phyloP scores from a whole-genome alignment of 2,113 vertebrate genomes.

The Dunckerocampus dactyliophorus region DNA sequence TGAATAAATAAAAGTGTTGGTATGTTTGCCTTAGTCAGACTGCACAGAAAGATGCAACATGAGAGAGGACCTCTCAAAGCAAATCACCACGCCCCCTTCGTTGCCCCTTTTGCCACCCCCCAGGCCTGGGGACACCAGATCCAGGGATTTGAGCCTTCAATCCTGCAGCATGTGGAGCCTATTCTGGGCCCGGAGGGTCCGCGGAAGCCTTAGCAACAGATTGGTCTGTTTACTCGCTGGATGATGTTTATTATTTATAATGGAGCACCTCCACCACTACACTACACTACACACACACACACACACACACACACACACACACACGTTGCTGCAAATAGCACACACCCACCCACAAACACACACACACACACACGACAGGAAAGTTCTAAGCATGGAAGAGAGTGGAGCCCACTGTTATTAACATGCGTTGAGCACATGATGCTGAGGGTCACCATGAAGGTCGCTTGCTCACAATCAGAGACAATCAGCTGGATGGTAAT shows the following conservation, averaged over 20 bases:
- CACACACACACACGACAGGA: background rate
- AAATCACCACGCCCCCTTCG: too few species aligned
- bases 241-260: slow-evolving; percentile 55
- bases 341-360: background rate
- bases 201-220: slow-evolving; percentile 69
- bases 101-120: background rate
- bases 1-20: too few species aligned
- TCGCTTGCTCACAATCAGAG: slow-evolving; percentile 25
- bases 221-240: slow-evolving; percentile 66
- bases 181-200: slow-evolving; percentile 67
- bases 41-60: too few species aligned
- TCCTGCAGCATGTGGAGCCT: slow-evolving; percentile 60
- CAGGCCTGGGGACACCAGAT: slow-evolving; percentile 63
- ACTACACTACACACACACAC: background rate
- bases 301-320: background rate
- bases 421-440: too few species aligned
- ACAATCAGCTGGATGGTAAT: slow-evolving; percentile 42
- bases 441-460: too few species aligned
- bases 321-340: slow-evolving; percentile 1
- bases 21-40: too few species aligned
- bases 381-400: background rate
- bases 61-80: too few species aligned
- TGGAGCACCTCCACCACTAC: slow-evolving; percentile 18
- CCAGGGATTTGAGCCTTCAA: slow-evolving; percentile 70
- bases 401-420: too few species aligned